Evolutionary conservation across 2,797 vertebrate species (phyloP).

Genomic region (Neopelma chrysocephalum): DNA sequence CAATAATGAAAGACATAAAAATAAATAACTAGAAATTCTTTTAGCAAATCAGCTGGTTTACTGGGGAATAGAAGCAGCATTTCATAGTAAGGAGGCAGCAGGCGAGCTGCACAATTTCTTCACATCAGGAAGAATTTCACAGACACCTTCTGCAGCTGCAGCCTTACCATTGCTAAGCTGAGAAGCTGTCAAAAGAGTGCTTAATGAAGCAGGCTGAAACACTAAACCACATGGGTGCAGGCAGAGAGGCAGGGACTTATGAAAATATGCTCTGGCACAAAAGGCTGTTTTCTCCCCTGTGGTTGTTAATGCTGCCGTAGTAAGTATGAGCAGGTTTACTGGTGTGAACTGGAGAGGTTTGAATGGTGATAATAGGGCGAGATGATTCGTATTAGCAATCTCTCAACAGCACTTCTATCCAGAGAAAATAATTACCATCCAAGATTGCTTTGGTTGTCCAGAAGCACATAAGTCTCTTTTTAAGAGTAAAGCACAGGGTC

Average conservation of each 20-base stretch:
- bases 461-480: background rate
- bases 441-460: background rate
- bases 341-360: background rate
- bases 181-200: background rate
- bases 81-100: background rate
- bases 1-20: conserved; percentile 28
- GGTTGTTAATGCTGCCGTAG: background rate
- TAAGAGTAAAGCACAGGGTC: background rate
- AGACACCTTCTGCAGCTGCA: conserved; percentile 15
- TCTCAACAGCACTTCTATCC: background rate
- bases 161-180: background rate
- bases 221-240: background rate
- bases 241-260: background rate
- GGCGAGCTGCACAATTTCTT: background rate
- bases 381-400: background rate
- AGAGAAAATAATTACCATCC: background rate
- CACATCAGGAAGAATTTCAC: background rate
- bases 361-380: background rate
- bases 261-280: background rate
- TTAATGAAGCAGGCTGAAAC: conserved; percentile 9
- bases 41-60: background rate
- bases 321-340: background rate
- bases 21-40: conserved; percentile 24
- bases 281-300: background rate
- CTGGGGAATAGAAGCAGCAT: background rate